These are phyloP conservation scores for Choristoneura fumiferana DNA, from an alignment of 1,140 invertebrate species.

Conservation along the genomic window DNA sequence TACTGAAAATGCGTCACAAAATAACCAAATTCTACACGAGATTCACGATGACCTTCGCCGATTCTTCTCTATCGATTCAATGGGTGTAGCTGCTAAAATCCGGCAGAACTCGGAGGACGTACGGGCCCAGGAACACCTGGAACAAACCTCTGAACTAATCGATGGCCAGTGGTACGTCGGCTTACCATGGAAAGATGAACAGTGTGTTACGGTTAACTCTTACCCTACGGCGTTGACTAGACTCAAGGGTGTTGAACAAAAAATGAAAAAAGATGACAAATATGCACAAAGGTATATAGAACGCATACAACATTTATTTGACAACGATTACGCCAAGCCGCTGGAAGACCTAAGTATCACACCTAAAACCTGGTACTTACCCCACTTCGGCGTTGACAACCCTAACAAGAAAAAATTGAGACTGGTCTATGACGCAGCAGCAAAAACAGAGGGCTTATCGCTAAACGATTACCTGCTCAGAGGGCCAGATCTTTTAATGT, in stretches of 20 bases:
- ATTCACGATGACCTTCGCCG: neutral
- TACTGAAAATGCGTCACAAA: too few species aligned
- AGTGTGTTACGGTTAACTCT: neutral
- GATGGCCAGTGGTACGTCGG: neutral
- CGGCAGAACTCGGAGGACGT: neutral
- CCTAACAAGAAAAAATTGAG: neutral
- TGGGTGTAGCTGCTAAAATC: neutral
- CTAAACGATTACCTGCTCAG: neutral
- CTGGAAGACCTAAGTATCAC: neutral
- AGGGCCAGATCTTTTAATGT: neutral
- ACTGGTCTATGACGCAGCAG: neutral
- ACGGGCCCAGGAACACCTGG: neutral
- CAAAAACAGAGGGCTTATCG: neutral
- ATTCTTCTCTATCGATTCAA: neutral
- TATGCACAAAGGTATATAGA: conserved; percentile 17
- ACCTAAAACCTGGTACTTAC: neutral
- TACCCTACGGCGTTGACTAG: neutral
- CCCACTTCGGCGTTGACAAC: too few species aligned
- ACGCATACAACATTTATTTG: conserved; percentile 20
- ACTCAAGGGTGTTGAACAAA: conserved; percentile 14
- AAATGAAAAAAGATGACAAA: conserved; percentile 5
- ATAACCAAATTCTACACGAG: too few species aligned
- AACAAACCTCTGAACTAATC: neutral
- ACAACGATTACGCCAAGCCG: conserved; percentile 14
- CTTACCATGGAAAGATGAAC: neutral